These are phyloP conservation scores for Anagrus nilaparvatae DNA, from an alignment of 1,140 invertebrate species.

Conservation along the genomic window DNA sequence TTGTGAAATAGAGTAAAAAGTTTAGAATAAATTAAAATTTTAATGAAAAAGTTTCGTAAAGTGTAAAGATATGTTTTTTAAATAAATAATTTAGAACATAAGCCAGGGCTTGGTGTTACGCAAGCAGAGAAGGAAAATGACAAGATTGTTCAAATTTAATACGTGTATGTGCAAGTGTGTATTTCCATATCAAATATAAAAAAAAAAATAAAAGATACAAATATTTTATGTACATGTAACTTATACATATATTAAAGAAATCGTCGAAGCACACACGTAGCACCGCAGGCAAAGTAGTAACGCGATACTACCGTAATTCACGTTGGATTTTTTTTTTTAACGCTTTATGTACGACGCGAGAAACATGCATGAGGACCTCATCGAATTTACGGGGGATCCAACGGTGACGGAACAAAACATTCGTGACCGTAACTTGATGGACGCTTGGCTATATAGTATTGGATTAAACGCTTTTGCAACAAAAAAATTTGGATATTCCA, in stretches of 20 bases:
- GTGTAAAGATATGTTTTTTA: neutral
- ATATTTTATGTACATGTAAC: constrained; percentile 37
- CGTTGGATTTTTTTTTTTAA: constrained; percentile 42
- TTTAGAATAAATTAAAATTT: too few species aligned
- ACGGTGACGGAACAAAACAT: constrained; percentile 37
- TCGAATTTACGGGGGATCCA: constrained; percentile 39
- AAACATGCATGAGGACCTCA: constrained; percentile 35
- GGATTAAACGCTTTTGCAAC: constrained; percentile 33
- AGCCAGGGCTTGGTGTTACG: too few species aligned
- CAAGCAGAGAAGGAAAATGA: too few species aligned
- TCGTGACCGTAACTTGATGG: constrained; percentile 35
- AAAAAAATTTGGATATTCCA: too few species aligned
- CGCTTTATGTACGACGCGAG: constrained; percentile 42
- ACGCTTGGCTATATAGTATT: constrained; percentile 36
- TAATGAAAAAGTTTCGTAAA: neutral
- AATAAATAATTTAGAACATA: neutral
- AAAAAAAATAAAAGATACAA: constrained; percentile 33
- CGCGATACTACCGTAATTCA: constrained; percentile 43
- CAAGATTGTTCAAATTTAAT: neutral
- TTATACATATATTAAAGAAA: too few species aligned
- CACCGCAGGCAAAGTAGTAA: constrained; percentile 30
- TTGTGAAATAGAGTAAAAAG: too few species aligned
- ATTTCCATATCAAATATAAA: neutral
- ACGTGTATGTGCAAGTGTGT: neutral
- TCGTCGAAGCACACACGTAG: constrained; percentile 32